These are phyloP conservation scores for Halcyon senegalensis DNA, from an alignment of 2,113 vertebrate species.

Conservation along the genomic window DNA sequence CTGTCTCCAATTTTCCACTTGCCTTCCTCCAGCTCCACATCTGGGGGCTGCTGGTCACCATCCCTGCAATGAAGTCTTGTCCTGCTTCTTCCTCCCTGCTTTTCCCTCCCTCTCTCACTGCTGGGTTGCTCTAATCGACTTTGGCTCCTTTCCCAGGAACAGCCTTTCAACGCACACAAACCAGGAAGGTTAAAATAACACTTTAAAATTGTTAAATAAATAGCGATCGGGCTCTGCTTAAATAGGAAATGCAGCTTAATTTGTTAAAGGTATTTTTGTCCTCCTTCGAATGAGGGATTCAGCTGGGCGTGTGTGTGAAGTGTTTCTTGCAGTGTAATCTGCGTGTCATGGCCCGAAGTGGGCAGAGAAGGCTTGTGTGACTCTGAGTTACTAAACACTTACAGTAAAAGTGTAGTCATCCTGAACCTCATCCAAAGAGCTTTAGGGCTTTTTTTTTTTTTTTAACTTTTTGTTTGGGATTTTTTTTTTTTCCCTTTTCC, in stretches of 20 bases:
- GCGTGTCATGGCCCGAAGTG: constrained; percentile 22
- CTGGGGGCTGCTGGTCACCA: neutral
- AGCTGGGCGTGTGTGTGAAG: neutral
- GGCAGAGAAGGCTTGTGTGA: constrained; percentile 32
- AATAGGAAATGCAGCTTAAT: neutral
- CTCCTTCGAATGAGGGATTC: neutral
- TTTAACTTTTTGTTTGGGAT: neutral
- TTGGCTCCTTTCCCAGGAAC: constrained; percentile 50
- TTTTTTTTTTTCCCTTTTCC: neutral
- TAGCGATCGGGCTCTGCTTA: neutral
- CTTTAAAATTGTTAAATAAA: constrained; percentile 63
- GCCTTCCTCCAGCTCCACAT: neutral
- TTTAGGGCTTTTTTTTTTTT: neutral
- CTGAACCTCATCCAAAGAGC: constrained; percentile 56
- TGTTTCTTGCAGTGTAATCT: constrained; percentile 6
- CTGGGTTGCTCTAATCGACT: neutral
- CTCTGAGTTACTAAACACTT: constrained; percentile 66
- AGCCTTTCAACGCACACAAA: constrained; percentile 37
- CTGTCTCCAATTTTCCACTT: neutral
- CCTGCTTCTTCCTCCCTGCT: neutral
- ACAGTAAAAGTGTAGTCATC: constrained; percentile 74
- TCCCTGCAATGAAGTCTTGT: neutral
- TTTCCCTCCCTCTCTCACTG: neutral
- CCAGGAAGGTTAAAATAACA: constrained; percentile 48
- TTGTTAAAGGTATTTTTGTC: constrained; percentile 18